phyloP scores from a whole-genome alignment of 1,140 invertebrate species.

The Odontomachus brunneus region DNA sequence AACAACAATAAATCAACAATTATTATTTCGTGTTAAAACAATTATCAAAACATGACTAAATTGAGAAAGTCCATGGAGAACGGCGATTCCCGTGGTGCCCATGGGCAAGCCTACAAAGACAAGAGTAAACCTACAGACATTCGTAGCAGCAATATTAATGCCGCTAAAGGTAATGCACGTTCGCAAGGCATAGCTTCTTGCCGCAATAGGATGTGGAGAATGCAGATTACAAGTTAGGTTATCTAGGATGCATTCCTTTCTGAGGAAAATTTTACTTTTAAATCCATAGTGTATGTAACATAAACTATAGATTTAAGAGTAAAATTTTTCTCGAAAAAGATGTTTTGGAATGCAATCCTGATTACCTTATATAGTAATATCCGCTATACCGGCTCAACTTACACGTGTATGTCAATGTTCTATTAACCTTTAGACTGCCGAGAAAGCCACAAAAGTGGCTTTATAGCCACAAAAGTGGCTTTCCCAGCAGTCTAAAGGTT shows the following conservation, averaged over 20 bases:
- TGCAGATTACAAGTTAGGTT: neutral
- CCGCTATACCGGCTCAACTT: neutral
- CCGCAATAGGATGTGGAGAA: too few species aligned
- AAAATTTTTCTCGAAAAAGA: too few species aligned
- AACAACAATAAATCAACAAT: too few species aligned
- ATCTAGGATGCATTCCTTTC: too few species aligned
- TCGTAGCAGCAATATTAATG: slow-evolving; percentile 97
- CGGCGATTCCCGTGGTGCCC: slow-evolving; percentile 33
- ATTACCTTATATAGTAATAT: slow-evolving; percentile 76
- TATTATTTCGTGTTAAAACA: neutral
- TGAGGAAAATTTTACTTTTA: too few species aligned
- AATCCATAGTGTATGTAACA: too few species aligned
- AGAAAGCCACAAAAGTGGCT: too few species aligned
- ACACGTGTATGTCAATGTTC: neutral
- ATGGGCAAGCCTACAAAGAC: slow-evolving; percentile 89
- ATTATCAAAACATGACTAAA: slow-evolving; percentile 30
- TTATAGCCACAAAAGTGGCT: too few species aligned
- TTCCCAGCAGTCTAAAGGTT: too few species aligned
- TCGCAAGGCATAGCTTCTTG: neutral
- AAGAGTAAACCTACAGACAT: slow-evolving; percentile 98
- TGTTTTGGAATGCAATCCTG: too few species aligned
- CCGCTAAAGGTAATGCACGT: slow-evolving; percentile 94
- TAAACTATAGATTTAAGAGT: too few species aligned
- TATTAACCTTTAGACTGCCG: too few species aligned
- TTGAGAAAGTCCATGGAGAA: slow-evolving; percentile 23